A percentile compares a stretch with the other conserved stretches of the same genome.
phyloP scores from a whole-genome alignment of 2,797 vertebrate species.

The Champsocephalus esox region DNA sequence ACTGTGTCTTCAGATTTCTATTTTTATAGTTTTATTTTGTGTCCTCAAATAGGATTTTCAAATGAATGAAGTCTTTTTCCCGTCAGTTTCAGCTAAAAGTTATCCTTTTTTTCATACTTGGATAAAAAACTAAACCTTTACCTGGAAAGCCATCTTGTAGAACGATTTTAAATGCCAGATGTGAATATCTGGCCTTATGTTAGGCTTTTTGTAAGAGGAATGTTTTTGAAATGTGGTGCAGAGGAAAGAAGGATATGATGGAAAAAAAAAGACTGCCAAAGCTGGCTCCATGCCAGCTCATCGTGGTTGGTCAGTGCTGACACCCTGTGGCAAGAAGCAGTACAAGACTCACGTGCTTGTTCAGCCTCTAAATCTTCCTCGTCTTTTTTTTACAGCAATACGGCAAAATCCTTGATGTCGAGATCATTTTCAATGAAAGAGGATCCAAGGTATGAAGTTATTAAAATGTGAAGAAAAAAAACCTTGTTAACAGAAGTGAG shows the following conservation, averaged over 20 bases:
- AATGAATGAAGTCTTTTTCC: constrained; percentile 7
- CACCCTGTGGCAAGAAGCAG: constrained; percentile 74
- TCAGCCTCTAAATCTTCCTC: constrained; percentile 36
- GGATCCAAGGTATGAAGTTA: constrained; percentile 85
- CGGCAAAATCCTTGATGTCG: constrained; percentile 89
- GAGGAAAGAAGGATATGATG: constrained; percentile 58
- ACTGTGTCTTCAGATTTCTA: constrained; percentile 3
- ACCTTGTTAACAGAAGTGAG: background rate
- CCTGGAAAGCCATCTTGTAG: background rate
- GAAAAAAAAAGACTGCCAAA: constrained; percentile 40
- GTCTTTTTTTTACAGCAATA: constrained; percentile 82
- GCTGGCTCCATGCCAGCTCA: constrained; percentile 58
- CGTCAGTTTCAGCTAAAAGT: constrained; percentile 9
- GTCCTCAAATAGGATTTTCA: constrained; percentile 4
- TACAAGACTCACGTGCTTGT: constrained; percentile 30
- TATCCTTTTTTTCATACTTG: background rate
- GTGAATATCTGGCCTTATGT: constrained; percentile 15
- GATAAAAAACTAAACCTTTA: constrained; percentile 5
- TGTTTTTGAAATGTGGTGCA: constrained; percentile 57
- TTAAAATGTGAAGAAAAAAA: background rate
- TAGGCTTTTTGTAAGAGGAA: constrained; percentile 29
- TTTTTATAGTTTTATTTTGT: background rate
- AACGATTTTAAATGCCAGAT: constrained; percentile 26
- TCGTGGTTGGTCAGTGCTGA: constrained; percentile 74
- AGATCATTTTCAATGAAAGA: constrained; percentile 90